phyloP scores from a whole-genome alignment of 2,797 vertebrate genomes.

The Orientallactaga sibirica region DNA sequence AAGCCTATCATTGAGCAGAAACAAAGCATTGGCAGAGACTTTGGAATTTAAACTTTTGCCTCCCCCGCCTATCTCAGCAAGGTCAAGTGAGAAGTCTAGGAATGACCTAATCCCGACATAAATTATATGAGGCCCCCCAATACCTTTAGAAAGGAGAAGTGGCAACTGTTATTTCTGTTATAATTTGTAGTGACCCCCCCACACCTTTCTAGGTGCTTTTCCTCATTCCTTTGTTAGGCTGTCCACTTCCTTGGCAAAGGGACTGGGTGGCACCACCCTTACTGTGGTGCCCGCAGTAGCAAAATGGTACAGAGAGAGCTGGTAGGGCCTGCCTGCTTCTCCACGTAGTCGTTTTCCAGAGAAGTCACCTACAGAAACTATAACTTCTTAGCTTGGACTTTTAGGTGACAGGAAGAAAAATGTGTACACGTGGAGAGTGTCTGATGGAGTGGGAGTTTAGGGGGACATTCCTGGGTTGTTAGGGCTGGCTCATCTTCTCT shows the following conservation, averaged over 20 bases:
- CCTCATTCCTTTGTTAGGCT: not conserved
- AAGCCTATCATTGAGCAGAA: not conserved
- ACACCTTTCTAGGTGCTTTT: not conserved
- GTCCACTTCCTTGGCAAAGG: not conserved
- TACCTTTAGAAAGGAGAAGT: not conserved
- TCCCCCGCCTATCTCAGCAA: not conserved
- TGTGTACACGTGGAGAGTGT: not conserved
- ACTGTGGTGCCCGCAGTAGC: not conserved
- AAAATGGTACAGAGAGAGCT: not conserved
- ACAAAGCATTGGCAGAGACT: not conserved
- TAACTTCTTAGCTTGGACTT: not conserved
- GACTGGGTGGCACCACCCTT: not conserved
- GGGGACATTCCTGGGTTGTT: not conserved
- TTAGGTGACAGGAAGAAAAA: not conserved
- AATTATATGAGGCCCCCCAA: not conserved
- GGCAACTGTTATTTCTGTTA: not conserved
- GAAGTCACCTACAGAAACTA: conserved; percentile 32
- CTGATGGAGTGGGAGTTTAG: not conserved
- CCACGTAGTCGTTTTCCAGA: not conserved
- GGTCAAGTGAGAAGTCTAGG: not conserved
- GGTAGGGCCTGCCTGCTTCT: not conserved
- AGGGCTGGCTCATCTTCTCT: conserved; percentile 16
- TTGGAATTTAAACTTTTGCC: not conserved
- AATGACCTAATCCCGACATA: not conserved
- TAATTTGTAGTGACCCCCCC: not conserved